Evolutionary conservation across 2,113 vertebrate genomes (phyloP).

Genomic region (Scolopax mira): DNA sequence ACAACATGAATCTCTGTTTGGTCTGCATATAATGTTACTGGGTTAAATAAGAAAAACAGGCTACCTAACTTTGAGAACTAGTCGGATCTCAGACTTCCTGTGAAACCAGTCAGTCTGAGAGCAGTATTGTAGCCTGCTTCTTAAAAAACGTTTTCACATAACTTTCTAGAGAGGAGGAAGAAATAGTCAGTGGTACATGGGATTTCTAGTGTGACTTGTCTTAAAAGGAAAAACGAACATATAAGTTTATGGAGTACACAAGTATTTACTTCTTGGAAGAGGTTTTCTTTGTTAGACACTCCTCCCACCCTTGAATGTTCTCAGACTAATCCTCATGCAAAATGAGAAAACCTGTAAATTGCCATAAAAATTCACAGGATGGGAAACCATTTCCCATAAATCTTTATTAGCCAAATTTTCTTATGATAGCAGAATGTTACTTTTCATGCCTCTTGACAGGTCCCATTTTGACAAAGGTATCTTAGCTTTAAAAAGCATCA

Average conservation of each 20-base stretch:
- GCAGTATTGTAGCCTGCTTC: background rate
- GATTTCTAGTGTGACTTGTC: background rate
- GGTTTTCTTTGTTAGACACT: background rate
- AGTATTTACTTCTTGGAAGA: background rate
- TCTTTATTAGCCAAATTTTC: background rate
- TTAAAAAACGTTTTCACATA: background rate
- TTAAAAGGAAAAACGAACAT: fast-evolving
- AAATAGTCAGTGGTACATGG: background rate
- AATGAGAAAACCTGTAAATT: background rate
- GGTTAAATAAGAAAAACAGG: background rate
- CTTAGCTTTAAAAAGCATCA: background rate
- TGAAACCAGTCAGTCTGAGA: background rate
- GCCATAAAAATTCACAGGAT: background rate
- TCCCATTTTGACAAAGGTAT: background rate
- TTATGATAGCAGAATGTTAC: background rate
- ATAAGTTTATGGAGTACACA: background rate
- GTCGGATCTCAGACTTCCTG: background rate
- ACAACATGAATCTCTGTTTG: background rate
- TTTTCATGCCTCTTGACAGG: background rate
- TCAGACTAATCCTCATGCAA: background rate
- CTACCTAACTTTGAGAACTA: background rate
- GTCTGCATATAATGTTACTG: background rate
- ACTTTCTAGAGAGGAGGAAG: background rate
- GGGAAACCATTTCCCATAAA: background rate
- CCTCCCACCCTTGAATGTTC: background rate